These are phyloP conservation scores for Stigmatopora argus DNA, from an alignment of 2,113 vertebrate species.

Conservation along the genomic window DNA sequence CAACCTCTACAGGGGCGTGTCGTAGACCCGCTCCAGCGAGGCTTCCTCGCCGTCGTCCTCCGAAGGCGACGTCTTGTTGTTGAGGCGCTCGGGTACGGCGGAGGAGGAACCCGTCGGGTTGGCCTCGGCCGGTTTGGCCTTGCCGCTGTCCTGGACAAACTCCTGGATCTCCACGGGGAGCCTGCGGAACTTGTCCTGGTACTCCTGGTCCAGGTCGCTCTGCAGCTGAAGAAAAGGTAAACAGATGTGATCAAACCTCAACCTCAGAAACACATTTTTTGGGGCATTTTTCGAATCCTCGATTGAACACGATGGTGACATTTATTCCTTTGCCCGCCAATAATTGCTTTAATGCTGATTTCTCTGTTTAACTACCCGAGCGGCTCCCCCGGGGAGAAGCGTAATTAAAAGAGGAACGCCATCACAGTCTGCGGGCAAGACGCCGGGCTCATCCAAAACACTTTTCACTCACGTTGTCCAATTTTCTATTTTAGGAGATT, in stretches of 20 bases:
- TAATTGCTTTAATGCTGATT: conserved; percentile 79
- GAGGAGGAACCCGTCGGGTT: conserved; percentile 52
- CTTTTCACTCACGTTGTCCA: neutral
- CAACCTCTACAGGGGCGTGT: conserved; percentile 81
- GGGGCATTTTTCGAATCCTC: conserved; percentile 63
- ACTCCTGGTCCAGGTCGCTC: conserved; percentile 92
- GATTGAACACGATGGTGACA: conserved; percentile 79
- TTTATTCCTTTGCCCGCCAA: conserved; percentile 76
- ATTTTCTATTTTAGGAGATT: neutral
- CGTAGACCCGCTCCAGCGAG: conserved; percentile 79
- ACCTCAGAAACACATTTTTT: conserved; percentile 54
- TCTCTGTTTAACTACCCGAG: conserved; percentile 75
- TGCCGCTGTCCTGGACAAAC: conserved; percentile 94
- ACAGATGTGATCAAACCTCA: neutral
- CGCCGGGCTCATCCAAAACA: neutral
- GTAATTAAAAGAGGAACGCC: conserved; percentile 71
- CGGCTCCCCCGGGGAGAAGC: conserved; percentile 64
- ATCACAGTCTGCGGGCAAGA: neutral
- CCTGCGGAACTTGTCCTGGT: conserved; percentile 96
- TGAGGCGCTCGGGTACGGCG: conserved; percentile 75
- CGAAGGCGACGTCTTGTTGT: conserved; percentile 79
- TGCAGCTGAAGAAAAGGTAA: conserved; percentile 72
- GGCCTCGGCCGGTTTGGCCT: conserved; percentile 80
- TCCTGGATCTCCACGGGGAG: conserved; percentile 96
- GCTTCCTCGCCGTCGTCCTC: conserved; percentile 81